phyloP scores from a whole-genome alignment of 2,888 invertebrate genomes.

The Acleris holmiana region DNA sequence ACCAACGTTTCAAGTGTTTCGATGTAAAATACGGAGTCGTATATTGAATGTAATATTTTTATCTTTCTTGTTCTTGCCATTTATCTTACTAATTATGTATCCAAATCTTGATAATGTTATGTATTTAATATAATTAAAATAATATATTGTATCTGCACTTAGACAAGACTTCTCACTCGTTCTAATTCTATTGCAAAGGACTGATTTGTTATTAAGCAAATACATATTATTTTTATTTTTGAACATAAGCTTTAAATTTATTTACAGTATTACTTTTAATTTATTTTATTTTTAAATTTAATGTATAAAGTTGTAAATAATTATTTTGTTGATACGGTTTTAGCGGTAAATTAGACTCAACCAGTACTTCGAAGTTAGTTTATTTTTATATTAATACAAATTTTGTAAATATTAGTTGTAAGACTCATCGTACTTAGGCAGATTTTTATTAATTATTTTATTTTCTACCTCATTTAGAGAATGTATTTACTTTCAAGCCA shows the following conservation, averaged over 20 bases:
- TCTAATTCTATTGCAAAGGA: constrained; percentile 47
- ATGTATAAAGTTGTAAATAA: constrained; percentile 79
- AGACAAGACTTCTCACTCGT: not conserved
- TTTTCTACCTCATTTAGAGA: constrained; percentile 77
- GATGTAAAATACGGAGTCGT: too few relatives aligned
- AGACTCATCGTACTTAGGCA: constrained; percentile 52
- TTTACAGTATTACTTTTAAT: constrained; percentile 81
- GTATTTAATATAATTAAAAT: too few relatives aligned
- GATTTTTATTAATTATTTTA: constrained; percentile 54
- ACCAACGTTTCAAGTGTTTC: too few relatives aligned
- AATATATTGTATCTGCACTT: not conserved
- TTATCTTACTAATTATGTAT: not conserved
- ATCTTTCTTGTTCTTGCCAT: constrained; percentile 21
- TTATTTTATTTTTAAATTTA: constrained; percentile 68
- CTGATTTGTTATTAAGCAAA: constrained; percentile 63
- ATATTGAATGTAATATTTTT: constrained; percentile 2
- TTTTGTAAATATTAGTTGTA: constrained; percentile 52
- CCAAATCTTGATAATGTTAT: not conserved
- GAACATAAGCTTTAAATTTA: constrained; percentile 76
- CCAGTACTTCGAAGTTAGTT: constrained; percentile 36
- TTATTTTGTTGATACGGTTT: constrained; percentile 57
- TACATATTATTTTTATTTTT: constrained; percentile 48
- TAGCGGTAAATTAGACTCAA: constrained; percentile 26
- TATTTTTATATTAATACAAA: constrained; percentile 38
- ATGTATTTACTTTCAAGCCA: constrained; percentile 53